These are phyloP conservation scores for Fregetta grallaria DNA, from an alignment of 2,113 vertebrate genomes.

Conservation along the genomic window DNA sequence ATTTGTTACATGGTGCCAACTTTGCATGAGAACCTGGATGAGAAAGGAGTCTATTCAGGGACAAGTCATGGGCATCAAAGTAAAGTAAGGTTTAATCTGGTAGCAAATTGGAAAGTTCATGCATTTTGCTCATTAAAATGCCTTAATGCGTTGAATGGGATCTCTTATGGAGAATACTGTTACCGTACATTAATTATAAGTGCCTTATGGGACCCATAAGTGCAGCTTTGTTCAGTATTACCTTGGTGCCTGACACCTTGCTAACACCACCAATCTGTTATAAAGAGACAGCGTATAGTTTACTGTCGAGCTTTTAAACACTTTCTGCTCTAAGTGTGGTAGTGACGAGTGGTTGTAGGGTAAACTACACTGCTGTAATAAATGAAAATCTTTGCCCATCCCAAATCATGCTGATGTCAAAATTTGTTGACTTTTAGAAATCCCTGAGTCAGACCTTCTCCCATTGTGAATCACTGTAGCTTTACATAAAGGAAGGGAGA, in stretches of 20 bases:
- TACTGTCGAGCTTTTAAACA: background rate
- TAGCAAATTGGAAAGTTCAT: background rate
- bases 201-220: background rate
- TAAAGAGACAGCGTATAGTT: background rate
- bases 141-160: background rate
- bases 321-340: background rate
- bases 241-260: background rate
- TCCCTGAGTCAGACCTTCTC: background rate
- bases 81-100: slow-evolving; percentile 21
- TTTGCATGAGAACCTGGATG: background rate
- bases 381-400: background rate
- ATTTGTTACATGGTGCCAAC: background rate
- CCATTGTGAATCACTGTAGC: background rate
- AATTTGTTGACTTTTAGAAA: background rate
- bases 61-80: background rate
- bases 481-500: background rate
- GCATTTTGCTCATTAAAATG: background rate
- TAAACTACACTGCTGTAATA: background rate
- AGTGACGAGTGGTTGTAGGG: background rate
- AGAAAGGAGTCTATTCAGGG: background rate
- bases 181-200: slow-evolving; percentile 30
- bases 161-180: background rate
- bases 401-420: background rate
- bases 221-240: background rate
- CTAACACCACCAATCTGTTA: background rate